Conservation (phyloP, 2,888 invertebrate genomes). For the Miltochrista miniata region DNA sequence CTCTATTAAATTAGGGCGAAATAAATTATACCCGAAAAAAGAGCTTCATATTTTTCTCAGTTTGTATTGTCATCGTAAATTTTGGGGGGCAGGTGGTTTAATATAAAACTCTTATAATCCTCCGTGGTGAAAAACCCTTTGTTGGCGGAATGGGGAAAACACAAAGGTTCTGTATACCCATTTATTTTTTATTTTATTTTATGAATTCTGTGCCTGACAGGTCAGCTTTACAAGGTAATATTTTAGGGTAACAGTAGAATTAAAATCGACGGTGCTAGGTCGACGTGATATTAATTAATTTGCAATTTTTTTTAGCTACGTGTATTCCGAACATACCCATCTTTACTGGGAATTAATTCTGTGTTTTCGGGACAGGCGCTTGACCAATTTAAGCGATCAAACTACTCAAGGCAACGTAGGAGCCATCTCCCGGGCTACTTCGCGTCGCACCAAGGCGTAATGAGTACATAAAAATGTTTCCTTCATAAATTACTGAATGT, state of each 20-base stretch:
- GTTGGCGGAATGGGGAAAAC: slow-evolving; percentile 26
- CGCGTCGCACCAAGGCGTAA: no score
- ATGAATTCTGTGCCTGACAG: slow-evolving; percentile 1
- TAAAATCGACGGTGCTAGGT: no score
- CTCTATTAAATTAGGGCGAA: slow-evolving; percentile 25
- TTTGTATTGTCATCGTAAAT: slow-evolving; percentile 17
- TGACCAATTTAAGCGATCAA: no score
- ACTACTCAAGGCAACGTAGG: no score
- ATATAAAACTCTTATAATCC: slow-evolving; percentile 35
- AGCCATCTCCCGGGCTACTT: no score
- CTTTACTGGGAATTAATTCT: no score
- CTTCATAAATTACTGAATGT: no score
- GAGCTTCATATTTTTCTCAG: slow-evolving; percentile 29
- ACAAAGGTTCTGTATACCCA: slow-evolving; percentile 28
- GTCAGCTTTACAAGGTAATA: slow-evolving; percentile 1
- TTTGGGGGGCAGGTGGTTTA: slow-evolving; percentile 25
- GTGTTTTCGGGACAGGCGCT: no score
- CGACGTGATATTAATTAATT: no score
- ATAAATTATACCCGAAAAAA: slow-evolving; percentile 20
- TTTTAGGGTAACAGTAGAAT: background rate
- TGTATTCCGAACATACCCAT: no score
- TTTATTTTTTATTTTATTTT: background rate
- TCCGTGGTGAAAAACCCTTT: slow-evolving; percentile 29
- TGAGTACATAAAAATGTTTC: no score
- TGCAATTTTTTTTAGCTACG: no score